Evolutionary conservation across 2,888 invertebrate species (phyloP).

Genomic region (Pachydiplax longipennis): DNA sequence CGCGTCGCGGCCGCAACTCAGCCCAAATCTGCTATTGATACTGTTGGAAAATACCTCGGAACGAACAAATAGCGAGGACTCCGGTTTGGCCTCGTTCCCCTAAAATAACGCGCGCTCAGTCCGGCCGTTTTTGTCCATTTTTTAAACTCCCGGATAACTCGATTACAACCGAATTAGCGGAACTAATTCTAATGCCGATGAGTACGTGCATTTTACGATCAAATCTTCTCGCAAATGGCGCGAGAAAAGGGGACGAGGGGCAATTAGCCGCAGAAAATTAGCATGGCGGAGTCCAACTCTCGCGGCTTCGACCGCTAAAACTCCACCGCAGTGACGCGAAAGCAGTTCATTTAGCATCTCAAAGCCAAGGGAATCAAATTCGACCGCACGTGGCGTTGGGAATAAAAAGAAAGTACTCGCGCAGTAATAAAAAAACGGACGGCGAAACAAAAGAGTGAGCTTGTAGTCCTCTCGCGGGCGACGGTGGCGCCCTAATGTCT

Average conservation of each 20-base stretch:
- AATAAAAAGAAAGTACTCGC: neutral
- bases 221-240: neutral
- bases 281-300: neutral
- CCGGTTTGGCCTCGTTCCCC: too few species aligned
- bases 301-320: neutral
- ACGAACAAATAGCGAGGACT: too few species aligned
- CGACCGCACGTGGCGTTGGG: neutral
- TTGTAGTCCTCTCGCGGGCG: neutral
- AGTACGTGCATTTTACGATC: neutral
- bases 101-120: too few species aligned
- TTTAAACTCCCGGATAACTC: neutral
- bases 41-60: too few species aligned
- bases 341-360: constrained; percentile 15
- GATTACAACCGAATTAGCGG: neutral
- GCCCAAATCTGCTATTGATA: too few species aligned
- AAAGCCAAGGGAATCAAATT: neutral
- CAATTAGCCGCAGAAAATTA: neutral
- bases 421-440: neutral
- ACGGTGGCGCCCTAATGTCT: too few species aligned
- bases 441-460: neutral
- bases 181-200: neutral
- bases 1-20: too few species aligned
- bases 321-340: neutral
- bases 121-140: too few species aligned
- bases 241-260: neutral